phyloP scores from a whole-genome alignment of 2,113 vertebrate species.

The Saguinus imperator region DNA sequence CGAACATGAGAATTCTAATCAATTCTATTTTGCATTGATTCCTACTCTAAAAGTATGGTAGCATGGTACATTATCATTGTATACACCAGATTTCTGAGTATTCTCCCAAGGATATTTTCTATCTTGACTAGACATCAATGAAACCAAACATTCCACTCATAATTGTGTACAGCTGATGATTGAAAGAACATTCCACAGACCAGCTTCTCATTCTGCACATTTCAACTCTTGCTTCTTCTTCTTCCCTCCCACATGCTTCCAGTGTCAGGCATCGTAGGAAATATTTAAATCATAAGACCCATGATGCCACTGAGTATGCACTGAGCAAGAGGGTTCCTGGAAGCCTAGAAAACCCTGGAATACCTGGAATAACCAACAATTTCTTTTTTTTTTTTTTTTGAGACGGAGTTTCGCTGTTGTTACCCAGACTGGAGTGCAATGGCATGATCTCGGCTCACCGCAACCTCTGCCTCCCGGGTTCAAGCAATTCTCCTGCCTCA shows the following conservation, averaged over 20 bases:
- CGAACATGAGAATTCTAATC: background rate
- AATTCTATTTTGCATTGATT: background rate
- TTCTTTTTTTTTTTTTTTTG: no score
- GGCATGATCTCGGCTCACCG: no score
- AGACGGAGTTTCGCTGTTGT: no score
- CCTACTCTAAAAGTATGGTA: background rate
- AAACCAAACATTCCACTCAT: background rate
- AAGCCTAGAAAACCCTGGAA: background rate
- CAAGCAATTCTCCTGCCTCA: no score
- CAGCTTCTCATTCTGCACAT: background rate
- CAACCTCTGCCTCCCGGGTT: no score
- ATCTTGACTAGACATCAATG: background rate
- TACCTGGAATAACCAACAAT: no score
- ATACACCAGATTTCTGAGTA: background rate
- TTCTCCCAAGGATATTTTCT: background rate
- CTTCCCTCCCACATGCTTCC: background rate
- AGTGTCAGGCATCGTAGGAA: background rate
- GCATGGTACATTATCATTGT: background rate
- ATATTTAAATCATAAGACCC: background rate
- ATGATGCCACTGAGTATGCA: background rate
- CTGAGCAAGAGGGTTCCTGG: background rate
- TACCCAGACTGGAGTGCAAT: no score
- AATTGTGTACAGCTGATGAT: background rate
- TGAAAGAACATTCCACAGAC: background rate
- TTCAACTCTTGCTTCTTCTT: background rate